Conservation (phyloP, 2,113 vertebrate genomes). For the Apteryx owenii region DNA sequence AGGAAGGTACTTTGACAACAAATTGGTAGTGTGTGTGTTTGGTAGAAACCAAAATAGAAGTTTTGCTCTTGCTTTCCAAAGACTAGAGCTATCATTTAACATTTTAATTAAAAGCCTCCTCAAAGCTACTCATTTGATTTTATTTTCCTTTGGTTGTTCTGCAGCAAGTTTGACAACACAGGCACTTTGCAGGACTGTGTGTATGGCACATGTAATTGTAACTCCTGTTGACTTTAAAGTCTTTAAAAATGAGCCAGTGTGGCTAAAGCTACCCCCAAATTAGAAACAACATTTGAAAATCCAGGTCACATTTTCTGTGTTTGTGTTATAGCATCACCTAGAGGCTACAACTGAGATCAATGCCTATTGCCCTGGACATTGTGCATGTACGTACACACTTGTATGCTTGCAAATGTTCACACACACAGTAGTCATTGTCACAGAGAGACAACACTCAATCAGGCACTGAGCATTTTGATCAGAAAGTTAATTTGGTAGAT, state of each 20-base stretch:
- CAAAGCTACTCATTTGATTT: conserved; percentile 5
- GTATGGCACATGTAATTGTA: not conserved
- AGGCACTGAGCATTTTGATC: not conserved
- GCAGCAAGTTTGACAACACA: not conserved
- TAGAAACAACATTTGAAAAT: conserved; percentile 6
- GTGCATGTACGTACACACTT: not conserved
- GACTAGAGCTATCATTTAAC: conserved; percentile 40
- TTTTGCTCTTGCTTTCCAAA: not conserved
- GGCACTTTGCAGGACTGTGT: not conserved
- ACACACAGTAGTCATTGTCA: rapidly evolving
- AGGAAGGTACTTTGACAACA: not conserved
- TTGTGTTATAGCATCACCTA: conserved; percentile 55
- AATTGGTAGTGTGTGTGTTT: not conserved
- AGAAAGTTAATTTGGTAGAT: not conserved
- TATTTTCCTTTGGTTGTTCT: conserved; percentile 1
- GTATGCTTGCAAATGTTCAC: not conserved
- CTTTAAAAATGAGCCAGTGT: not conserved
- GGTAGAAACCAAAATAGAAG: conserved; percentile 18
- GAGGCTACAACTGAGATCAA: not conserved
- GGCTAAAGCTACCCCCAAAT: not conserved
- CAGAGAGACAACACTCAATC: not conserved
- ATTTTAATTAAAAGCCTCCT: conserved; percentile 58
- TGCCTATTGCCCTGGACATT: not conserved
- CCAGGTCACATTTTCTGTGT: not conserved
- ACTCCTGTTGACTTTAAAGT: not conserved